A percentile compares a stretch with the other conserved stretches of the same genome.
Evolutionary conservation across 2,888 invertebrate genomes (phyloP).

Genomic region (Drosophila anomelani): DNA sequence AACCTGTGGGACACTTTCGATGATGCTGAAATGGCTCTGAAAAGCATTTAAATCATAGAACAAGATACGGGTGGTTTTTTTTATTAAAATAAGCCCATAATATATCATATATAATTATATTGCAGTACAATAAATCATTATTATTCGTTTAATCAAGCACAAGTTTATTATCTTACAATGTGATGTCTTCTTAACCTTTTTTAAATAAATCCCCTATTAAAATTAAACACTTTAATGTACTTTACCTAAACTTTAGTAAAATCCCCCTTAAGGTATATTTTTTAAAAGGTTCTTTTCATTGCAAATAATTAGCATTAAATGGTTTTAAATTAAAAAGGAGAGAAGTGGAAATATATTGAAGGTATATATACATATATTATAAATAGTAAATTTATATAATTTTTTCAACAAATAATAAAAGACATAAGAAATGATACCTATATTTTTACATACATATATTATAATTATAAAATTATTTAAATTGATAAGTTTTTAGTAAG

Average conservation of each 20-base stretch:
- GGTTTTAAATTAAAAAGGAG: background rate
- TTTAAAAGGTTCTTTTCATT: background rate
- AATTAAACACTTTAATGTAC: background rate
- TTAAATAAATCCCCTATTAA: background rate
- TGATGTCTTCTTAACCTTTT: background rate
- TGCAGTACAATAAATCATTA: background rate
- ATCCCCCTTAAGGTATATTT: background rate
- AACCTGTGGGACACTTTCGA: constrained; percentile 15
- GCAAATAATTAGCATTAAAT: background rate
- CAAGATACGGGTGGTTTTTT: background rate
- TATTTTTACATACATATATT: no score
- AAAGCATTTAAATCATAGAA: background rate
- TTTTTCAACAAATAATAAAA: no score
- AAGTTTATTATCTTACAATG: background rate
- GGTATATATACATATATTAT: background rate
- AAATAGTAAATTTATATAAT: no score
- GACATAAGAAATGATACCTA: no score
- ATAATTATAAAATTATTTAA: no score
- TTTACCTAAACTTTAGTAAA: background rate
- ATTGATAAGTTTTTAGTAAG: no score
- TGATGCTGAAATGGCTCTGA: constrained; percentile 9
- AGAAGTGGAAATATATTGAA: background rate
- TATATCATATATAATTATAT: background rate
- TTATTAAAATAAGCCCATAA: background rate
- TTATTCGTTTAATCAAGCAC: background rate